phyloP scores from a whole-genome alignment of 1,140 invertebrate genomes.

The Drosophila sp. region DNA sequence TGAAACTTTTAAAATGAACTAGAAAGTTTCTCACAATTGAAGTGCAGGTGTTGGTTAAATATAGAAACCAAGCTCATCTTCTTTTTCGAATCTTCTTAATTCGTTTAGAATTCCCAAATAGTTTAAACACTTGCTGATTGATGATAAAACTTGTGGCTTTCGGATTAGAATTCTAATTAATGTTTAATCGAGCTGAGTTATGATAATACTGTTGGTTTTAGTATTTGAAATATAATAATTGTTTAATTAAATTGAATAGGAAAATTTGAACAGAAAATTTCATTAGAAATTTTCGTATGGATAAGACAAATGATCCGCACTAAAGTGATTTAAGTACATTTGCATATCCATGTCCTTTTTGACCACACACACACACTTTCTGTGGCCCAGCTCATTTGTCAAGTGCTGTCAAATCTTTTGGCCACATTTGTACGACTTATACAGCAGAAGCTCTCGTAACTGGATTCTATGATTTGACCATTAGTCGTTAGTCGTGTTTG shows the following conservation, averaged over 20 bases:
- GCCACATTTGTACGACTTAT: slow-evolving; percentile 25
- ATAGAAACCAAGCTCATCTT: too few relatives aligned
- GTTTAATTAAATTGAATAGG: slow-evolving; percentile 10
- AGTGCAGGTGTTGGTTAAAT: too few relatives aligned
- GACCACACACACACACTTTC: slow-evolving; percentile 10
- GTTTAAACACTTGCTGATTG: too few relatives aligned
- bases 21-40: too few relatives aligned
- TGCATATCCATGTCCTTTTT: slow-evolving; percentile 42
- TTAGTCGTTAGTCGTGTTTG: slow-evolving; percentile 38
- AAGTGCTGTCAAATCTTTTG: slow-evolving; percentile 44
- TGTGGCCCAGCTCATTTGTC: slow-evolving; percentile 41
- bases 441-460: slow-evolving; percentile 3
- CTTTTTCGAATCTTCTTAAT: too few relatives aligned
- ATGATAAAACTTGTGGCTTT: too few relatives aligned
- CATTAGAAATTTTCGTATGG: background rate
- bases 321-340: slow-evolving; percentile 22
- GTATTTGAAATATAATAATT: slow-evolving; percentile 5
- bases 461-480: slow-evolving; percentile 47
- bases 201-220: background rate
- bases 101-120: too few relatives aligned
- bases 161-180: too few relatives aligned
- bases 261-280: background rate
- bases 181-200: too few relatives aligned
- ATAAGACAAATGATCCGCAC: slow-evolving; percentile 11
- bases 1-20: too few relatives aligned